Base-by-base conservation (phyloP, 2,797 vertebrate genomes). In the Ptychadena robeensis region DNA sequence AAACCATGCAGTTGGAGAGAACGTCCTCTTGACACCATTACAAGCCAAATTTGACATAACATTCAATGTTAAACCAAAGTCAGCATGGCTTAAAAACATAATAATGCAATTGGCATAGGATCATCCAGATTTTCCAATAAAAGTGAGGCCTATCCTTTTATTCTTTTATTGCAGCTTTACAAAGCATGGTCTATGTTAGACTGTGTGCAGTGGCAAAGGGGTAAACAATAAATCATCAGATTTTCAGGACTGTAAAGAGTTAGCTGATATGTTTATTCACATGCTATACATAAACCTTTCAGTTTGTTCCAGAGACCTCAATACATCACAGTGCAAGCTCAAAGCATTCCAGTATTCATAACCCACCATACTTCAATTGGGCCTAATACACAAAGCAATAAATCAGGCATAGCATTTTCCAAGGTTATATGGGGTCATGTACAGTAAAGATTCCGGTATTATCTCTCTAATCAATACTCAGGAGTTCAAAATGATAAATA, bases 241-340 rank as follows among this genome's bases (percentile, higher is more conserved):
- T 83, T 73, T 79, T 67, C 27, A 68, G 67, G 75, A 67, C 59
- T 79, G 78, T 79, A 79, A 72, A 85, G 71, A 74, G 69, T 48
- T 80, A 80, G 72, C 37, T 75, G 78, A 85, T 85, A 70, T 85
- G 72, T 80, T 85, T 81, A 85, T 84, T 68, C 82, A 84, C 75
- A 80, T 80, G 77, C 77, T 80, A 61, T 61, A 85, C 82, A 80
- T 85, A 85, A 85, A 85, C 67, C 77, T 73, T 80, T 85, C 65
- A 80, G 70, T 75, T 85, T 75, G 82, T 80, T 78, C 77, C 71
- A 80, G 82, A 80, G 79, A 70, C 77, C 77, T 80, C 71, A 85
- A 85, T 80, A 80, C 63, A 85, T 85, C 82, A 85, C 82, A 80
- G 30, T 75, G 78, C 48, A 27, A 81, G 78, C 78, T 80, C 83